Percentiles rank a stretch among this genome's conserved stretches.
Evolutionary conservation across 2,113 vertebrate species (phyloP).

Genomic region (Lutjanus erythropterus): DNA sequence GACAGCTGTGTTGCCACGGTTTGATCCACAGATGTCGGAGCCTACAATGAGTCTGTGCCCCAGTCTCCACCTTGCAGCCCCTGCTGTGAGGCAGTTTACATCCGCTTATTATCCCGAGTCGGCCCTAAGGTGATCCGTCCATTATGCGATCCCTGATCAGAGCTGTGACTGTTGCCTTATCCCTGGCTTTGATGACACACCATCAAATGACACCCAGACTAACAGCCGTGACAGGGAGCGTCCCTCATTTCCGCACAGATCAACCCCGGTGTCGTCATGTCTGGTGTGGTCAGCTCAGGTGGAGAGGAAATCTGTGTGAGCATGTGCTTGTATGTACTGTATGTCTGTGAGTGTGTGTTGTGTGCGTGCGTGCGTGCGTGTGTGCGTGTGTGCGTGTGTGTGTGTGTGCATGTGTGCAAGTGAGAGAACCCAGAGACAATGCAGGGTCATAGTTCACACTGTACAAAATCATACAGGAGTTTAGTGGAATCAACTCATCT

Average conservation of each 20-base stretch:
- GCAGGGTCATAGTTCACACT: no score
- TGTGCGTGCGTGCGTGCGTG: constrained; percentile 19
- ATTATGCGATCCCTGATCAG: constrained; percentile 52
- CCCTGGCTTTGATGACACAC: constrained; percentile 65
- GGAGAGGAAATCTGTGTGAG: constrained; percentile 45
- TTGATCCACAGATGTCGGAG: constrained; percentile 70
- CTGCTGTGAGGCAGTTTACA: constrained; percentile 70
- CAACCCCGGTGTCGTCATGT: constrained; percentile 65
- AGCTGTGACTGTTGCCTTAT: constrained; percentile 45
- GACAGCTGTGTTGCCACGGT: constrained; percentile 78
- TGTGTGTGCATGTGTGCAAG: not conserved
- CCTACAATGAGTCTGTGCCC: constrained; percentile 45
- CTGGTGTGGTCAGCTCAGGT: constrained; percentile 56
- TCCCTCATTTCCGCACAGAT: constrained; percentile 61
- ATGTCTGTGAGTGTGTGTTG: constrained; percentile 1
- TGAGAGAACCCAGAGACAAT: no score
- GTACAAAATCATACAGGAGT: no score
- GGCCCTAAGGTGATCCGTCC: constrained; percentile 53
- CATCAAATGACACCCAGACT: constrained; percentile 56
- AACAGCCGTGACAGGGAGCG: constrained; percentile 41
- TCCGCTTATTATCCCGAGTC: constrained; percentile 67
- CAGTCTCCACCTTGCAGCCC: constrained; percentile 58
- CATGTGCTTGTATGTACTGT: no score
- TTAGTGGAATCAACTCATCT: no score
- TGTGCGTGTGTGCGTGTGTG: not conserved